phyloP scores from a whole-genome alignment of 2,888 invertebrate species.

The Nymphalis c-album region DNA sequence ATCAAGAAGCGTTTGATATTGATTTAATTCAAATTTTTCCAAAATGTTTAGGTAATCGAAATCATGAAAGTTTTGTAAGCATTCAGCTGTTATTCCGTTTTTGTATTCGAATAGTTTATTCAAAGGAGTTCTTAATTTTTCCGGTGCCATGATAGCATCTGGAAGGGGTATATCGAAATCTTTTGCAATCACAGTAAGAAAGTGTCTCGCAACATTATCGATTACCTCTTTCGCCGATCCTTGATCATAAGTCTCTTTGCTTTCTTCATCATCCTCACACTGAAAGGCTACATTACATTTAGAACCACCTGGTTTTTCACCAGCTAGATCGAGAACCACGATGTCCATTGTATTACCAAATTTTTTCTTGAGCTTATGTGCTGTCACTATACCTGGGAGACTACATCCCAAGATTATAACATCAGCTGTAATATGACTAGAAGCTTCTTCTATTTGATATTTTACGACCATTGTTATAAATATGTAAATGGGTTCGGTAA shows the following conservation, averaged over 20 bases:
- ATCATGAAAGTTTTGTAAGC: slow-evolving; percentile 57
- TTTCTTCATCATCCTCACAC: slow-evolving; percentile 38
- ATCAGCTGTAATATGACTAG: slow-evolving; percentile 58
- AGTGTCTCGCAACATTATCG: slow-evolving; percentile 56
- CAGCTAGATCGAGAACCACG: slow-evolving; percentile 62
- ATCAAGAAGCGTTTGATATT: slow-evolving; percentile 65
- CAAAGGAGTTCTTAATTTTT: slow-evolving; percentile 43
- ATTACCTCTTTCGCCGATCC: slow-evolving; percentile 43
- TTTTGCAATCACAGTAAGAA: slow-evolving; percentile 56
- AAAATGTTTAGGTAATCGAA: slow-evolving; percentile 62
- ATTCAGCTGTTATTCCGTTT: slow-evolving; percentile 58
- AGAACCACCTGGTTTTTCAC: slow-evolving; percentile 40
- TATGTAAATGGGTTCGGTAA: slow-evolving; percentile 27
- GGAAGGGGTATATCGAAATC: slow-evolving; percentile 65
- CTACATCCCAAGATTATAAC: slow-evolving; percentile 73
- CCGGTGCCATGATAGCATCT: slow-evolving; percentile 54
- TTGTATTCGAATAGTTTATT: slow-evolving; percentile 65
- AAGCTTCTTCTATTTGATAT: background rate
- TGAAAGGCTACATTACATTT: slow-evolving; percentile 61
- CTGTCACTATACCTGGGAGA: slow-evolving; percentile 70
- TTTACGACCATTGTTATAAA: slow-evolving; percentile 11
- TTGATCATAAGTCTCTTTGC: slow-evolving; percentile 32
- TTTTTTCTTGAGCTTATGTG: slow-evolving; percentile 68
- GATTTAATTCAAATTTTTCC: slow-evolving; percentile 69
- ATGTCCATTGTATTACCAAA: slow-evolving; percentile 71